These are phyloP conservation scores for Trichogramma dendrolimi DNA, from an alignment of 2,888 invertebrate species.

Conservation along the genomic window DNA sequence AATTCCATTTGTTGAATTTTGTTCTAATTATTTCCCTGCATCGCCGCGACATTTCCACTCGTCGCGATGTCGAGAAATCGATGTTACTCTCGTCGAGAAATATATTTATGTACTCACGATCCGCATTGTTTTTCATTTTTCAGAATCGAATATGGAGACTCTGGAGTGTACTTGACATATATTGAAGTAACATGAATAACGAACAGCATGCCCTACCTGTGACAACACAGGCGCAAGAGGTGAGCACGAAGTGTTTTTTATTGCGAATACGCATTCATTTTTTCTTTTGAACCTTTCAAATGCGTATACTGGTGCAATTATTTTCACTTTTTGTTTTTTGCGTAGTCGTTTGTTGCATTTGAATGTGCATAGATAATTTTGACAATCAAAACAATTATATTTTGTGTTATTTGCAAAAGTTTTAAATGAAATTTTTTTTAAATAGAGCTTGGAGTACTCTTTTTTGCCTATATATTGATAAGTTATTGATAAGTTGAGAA, in stretches of 20 bases:
- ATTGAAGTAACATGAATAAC: slow-evolving; percentile 51
- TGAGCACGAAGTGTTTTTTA: slow-evolving; percentile 31
- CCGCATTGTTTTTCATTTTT: slow-evolving; percentile 26
- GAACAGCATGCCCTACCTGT: slow-evolving; percentile 53
- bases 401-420: slow-evolving; percentile 5
- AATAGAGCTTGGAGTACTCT: too few species aligned
- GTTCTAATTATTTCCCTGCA: not conserved
- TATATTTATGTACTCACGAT: not conserved
- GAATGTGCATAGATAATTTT: slow-evolving; percentile 37
- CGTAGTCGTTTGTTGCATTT: slow-evolving; percentile 29
- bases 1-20: not conserved
- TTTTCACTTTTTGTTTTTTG: not conserved
- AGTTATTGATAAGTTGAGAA: too few species aligned
- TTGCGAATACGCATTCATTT: too few species aligned
- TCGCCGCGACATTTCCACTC: not conserved
- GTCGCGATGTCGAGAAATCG: too few species aligned
- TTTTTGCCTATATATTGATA: too few species aligned
- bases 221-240: slow-evolving; percentile 52
- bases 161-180: slow-evolving; percentile 35
- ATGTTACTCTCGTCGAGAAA: not conserved
- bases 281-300: too few species aligned
- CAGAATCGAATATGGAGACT: slow-evolving; percentile 43
- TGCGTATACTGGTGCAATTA: not conserved
- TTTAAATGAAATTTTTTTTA: not conserved
- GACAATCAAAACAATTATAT: not conserved